A percentile compares a stretch with the other conserved stretches of the same genome.
phyloP scores from a whole-genome alignment of 1,140 invertebrate species.

The Calycopis cecrops region DNA sequence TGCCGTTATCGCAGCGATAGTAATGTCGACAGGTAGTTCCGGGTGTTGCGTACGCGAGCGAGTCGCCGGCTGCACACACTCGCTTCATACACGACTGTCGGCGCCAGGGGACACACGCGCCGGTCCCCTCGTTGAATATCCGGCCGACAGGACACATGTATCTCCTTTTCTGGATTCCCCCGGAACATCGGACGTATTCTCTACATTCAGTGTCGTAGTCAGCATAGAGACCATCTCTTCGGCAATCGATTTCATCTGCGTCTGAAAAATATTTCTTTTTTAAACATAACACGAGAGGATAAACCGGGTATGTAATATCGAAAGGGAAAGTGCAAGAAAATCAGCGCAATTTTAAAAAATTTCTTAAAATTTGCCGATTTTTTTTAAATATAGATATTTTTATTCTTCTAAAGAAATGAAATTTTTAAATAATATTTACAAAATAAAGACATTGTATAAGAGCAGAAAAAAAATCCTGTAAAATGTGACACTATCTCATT shows the following conservation, averaged over 20 bases:
- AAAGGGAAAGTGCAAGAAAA: too few species aligned
- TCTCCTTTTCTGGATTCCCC: slow-evolving; percentile 37
- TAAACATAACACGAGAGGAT: too few species aligned
- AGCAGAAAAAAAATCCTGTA: too few species aligned
- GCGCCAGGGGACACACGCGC: slow-evolving; percentile 51
- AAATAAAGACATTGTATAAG: too few species aligned
- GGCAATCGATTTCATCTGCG: slow-evolving; percentile 41
- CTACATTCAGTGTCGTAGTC: slow-evolving; percentile 56
- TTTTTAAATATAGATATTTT: too few species aligned
- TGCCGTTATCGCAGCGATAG: slow-evolving; percentile 69
- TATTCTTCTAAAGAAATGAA: too few species aligned
- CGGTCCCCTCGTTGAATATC: slow-evolving; percentile 53
- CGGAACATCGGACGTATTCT: slow-evolving; percentile 51
- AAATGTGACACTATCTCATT: too few species aligned
- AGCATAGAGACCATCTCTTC: slow-evolving; percentile 50
- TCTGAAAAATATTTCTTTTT: slow-evolving; percentile 32
- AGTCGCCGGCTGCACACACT: slow-evolving; percentile 46
- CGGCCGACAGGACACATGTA: slow-evolving; percentile 53
- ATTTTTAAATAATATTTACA: too few species aligned
- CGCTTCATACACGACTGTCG: slow-evolving; percentile 52
- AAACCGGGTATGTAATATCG: too few species aligned
- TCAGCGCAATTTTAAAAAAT: too few species aligned
- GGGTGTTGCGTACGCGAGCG: slow-evolving; percentile 69
- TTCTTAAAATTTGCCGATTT: too few species aligned
- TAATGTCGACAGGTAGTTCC: slow-evolving; percentile 72